phyloP scores from a whole-genome alignment of 2,113 vertebrate genomes.

The Saccopteryx leptura region DNA sequence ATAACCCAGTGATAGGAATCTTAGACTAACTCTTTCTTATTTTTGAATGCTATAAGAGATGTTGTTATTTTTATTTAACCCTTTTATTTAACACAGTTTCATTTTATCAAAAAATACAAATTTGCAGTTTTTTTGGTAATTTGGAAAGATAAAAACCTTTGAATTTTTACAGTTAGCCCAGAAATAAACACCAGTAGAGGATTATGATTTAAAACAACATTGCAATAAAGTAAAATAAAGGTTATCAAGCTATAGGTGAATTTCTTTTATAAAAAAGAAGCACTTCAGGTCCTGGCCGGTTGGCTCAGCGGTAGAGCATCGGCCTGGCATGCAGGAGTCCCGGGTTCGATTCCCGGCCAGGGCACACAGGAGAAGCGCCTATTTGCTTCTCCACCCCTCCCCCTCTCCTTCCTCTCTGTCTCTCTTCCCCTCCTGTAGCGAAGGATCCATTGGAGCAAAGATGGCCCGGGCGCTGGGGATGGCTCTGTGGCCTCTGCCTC shows the following conservation, averaged over 20 bases:
- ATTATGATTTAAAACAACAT: slow-evolving; percentile 33
- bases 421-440: too few species aligned
- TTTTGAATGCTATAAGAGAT: slow-evolving; percentile 12
- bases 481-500: too few species aligned
- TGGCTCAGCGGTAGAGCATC: too few species aligned
- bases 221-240: slow-evolving; percentile 22
- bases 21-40: neutral
- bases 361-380: too few species aligned
- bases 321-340: too few species aligned
- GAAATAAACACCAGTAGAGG: neutral
- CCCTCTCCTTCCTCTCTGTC: too few species aligned
- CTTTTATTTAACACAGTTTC: neutral
- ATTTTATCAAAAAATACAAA: slow-evolving; percentile 30
- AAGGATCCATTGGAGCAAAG: too few species aligned
- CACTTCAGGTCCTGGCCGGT: too few species aligned
- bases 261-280: slow-evolving; percentile 7
- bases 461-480: too few species aligned
- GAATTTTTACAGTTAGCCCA: neutral
- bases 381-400: too few species aligned
- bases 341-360: too few species aligned
- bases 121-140: neutral
- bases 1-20: neutral
- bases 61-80: neutral
- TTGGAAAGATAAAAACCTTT: slow-evolving; percentile 1
- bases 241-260: neutral